Evolutionary conservation across 1,140 invertebrate species (phyloP), one percentile per base, ranked within the genome.

Genomic region (Doryteuthis pealeii): DNA sequence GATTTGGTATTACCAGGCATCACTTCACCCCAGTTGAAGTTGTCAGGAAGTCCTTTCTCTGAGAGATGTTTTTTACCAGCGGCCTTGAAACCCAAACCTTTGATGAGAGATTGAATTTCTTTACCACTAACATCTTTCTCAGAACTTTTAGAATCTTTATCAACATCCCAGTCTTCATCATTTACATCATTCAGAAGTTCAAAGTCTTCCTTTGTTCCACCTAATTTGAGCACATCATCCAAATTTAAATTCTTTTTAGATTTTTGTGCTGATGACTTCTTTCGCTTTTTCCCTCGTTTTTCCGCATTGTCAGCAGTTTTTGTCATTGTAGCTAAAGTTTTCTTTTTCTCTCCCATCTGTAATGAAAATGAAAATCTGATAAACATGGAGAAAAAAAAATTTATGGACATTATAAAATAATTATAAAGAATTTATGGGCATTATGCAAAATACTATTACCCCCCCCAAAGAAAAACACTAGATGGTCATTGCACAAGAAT

Each of bases 131-230:
- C 32, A 12, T 76, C 78, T 74, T 81, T 75, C 3, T 75, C 40
- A 30, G 74, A 77, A 70, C 79, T 70, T n/a, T 79, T 77, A 62
- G 81, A 32, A 28, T 77, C 80, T 71, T 81, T 83, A 58, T 78
- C 66, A 22, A 76, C 78, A 49, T 82, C 81, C 26, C 78, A 80
- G 74, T 79, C 78, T 40, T 75, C 80, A 58, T 79, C 77, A 68
- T 80, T 76, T 31, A 84, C 30, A 69, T 74, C 81, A 35, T 79
- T 31, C 2, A 86, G 28, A 12, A 86, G 58, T 6, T 78, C 78
- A 31, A 81, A 71, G 67, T 86, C 85, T 67, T 73, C 70, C 82
- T 85, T 72, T 40, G 35, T 40, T 40, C 35, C 35, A 40, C 35
- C 35, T 10, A 40, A 40, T 40, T 40, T 40, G 4, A 40, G 35